A percentile compares a stretch with the other conserved stretches of the same genome.
These are phyloP conservation scores for Cryptus viduatorius DNA, from an alignment of 2,888 invertebrate species.

Conservation along the genomic window DNA sequence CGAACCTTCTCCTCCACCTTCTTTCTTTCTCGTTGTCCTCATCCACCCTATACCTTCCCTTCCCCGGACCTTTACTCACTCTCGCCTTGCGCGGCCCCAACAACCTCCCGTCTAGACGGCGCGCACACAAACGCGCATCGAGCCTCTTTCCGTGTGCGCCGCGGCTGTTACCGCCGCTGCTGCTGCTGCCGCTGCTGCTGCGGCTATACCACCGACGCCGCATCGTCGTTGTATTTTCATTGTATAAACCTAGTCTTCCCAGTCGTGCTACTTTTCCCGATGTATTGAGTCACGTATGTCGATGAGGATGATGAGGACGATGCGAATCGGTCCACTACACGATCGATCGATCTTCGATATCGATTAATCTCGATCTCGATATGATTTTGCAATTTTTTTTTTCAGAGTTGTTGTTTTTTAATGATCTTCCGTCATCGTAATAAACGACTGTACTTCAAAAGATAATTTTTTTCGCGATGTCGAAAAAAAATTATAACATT, in stretches of 20 bases:
- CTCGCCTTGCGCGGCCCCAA: slow-evolving; percentile 74
- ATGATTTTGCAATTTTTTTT: background rate
- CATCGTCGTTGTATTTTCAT: background rate
- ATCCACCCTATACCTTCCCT: slow-evolving; percentile 44
- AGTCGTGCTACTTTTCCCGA: slow-evolving; percentile 33
- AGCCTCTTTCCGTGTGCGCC: slow-evolving; percentile 40
- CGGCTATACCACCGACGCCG: background rate
- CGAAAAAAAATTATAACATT: too few species aligned
- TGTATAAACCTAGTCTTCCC: slow-evolving; percentile 1
- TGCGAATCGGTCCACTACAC: background rate
- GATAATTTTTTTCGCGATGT: background rate
- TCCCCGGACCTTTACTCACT: slow-evolving; percentile 63
- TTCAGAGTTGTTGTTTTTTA: too few species aligned
- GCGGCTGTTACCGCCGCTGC: slow-evolving; percentile 7
- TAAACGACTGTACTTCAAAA: too few species aligned
- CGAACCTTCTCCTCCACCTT: slow-evolving; percentile 46
- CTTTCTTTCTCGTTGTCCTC: slow-evolving; percentile 50
- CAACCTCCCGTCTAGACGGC: slow-evolving; percentile 83
- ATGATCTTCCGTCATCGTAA: too few species aligned
- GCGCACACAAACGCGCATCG: slow-evolving; percentile 74
- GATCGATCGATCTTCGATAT: background rate
- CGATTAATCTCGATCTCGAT: slow-evolving; percentile 1
- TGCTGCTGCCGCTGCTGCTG: background rate
- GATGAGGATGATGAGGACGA: background rate
- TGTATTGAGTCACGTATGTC: slow-evolving; percentile 37